These are phyloP conservation scores for Sebastiscus tertius DNA, from an alignment of 2,797 vertebrate species.

Conservation along the genomic window DNA sequence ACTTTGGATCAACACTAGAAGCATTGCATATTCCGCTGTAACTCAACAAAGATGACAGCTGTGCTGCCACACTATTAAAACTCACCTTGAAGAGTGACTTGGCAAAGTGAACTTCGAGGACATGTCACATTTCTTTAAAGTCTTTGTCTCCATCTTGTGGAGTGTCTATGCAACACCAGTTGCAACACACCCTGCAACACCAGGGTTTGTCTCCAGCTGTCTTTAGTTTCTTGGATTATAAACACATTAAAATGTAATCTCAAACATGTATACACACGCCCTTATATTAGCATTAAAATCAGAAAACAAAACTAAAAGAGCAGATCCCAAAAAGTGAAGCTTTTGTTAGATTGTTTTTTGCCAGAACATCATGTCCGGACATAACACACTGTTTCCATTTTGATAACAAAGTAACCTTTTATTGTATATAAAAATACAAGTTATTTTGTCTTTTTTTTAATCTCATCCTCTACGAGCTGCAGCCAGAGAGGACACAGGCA, in stretches of 20 bases:
- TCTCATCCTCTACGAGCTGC: constrained; percentile 14
- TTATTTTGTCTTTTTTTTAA: constrained; percentile 20
- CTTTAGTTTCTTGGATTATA: not conserved
- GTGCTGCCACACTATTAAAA: not conserved
- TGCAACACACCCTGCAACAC: not conserved
- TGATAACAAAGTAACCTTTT: constrained; percentile 74
- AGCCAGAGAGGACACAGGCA: constrained; percentile 16
- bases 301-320: not conserved
- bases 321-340: not conserved
- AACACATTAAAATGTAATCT: not conserved
- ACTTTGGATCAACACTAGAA: too few species aligned
- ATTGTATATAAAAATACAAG: constrained; percentile 81
- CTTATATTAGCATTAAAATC: not conserved
- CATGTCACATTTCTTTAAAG: not conserved
- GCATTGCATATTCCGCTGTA: too few species aligned
- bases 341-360: not conserved
- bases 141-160: constrained; percentile 67
- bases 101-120: not conserved
- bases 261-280: not conserved
- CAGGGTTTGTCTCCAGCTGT: not conserved
- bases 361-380: not conserved
- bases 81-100: not conserved
- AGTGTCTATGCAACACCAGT: not conserved
- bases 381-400: not conserved
- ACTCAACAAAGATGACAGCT: not conserved